Conservation (phyloP, 2,113 vertebrate species). For the Corapipo altera region DNA sequence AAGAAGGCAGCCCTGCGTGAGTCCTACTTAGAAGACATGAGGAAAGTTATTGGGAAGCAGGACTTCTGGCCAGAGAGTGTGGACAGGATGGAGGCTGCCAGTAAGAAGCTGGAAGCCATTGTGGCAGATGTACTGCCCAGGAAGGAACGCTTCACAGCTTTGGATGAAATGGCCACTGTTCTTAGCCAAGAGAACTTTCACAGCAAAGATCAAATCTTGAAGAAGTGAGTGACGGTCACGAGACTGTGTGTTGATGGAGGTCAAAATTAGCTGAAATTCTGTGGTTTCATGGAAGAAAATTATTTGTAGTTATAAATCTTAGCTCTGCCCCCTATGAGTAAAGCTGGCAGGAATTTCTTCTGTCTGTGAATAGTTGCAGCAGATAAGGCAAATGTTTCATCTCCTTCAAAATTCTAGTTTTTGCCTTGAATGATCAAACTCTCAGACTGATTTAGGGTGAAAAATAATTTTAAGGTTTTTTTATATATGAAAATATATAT, state of each 20-base stretch:
- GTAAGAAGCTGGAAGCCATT: slow-evolving; percentile 83
- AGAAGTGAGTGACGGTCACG: slow-evolving; percentile 66
- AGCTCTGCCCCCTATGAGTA: neutral
- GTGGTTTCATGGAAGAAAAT: neutral
- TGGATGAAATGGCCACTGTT: slow-evolving; percentile 75
- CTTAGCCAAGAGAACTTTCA: slow-evolving; percentile 85
- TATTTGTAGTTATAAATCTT: neutral
- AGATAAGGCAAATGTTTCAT: neutral
- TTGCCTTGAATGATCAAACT: neutral
- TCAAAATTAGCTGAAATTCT: neutral
- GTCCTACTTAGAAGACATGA: slow-evolving; percentile 81
- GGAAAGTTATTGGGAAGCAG: slow-evolving; percentile 76
- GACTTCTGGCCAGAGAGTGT: slow-evolving; percentile 62
- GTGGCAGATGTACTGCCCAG: slow-evolving; percentile 81
- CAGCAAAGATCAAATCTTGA: slow-evolving; percentile 72
- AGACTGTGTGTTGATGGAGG: neutral
- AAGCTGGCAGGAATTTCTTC: neutral
- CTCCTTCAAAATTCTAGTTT: neutral
- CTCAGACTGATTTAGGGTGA: neutral
- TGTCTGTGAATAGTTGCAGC: neutral
- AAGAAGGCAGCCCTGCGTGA: slow-evolving; percentile 85
- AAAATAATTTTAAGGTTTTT: neutral
- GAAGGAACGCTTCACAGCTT: slow-evolving; percentile 80
- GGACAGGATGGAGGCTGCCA: slow-evolving; percentile 74
- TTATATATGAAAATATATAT: neutral